These are phyloP conservation scores for Verasper variegatus DNA, from an alignment of 2,113 vertebrate species.

Conservation along the genomic window DNA sequence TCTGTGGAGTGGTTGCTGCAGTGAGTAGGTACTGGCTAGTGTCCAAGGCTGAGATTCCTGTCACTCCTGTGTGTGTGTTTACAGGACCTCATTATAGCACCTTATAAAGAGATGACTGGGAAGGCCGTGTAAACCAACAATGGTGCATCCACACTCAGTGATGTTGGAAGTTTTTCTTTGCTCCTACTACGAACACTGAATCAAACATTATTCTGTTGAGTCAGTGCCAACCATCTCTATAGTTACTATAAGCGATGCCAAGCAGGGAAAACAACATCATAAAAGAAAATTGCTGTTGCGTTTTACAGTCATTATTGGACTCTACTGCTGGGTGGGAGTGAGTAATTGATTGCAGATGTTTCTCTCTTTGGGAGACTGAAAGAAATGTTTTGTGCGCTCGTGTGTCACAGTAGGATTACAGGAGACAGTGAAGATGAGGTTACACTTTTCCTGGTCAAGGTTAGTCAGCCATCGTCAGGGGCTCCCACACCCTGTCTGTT, in stretches of 20 bases:
- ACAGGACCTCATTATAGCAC: slow-evolving; percentile 35
- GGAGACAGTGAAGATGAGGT: slow-evolving; percentile 57
- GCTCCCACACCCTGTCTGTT: slow-evolving; percentile 23
- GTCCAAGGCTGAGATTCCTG: slow-evolving; percentile 55
- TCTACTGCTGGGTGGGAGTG: slow-evolving; percentile 69
- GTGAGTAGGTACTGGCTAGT: slow-evolving; percentile 56
- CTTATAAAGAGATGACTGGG: slow-evolving; percentile 48
- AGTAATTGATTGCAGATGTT: slow-evolving; percentile 76
- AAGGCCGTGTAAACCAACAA: slow-evolving; percentile 4
- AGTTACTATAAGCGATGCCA: slow-evolving; percentile 63
- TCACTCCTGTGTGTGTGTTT: slow-evolving; percentile 35
- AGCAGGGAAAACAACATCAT: slow-evolving; percentile 71
- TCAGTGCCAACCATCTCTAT: slow-evolving; percentile 54
- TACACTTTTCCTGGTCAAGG: slow-evolving; percentile 55
- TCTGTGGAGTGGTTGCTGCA: slow-evolving; percentile 22
- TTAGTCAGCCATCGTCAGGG: slow-evolving; percentile 55
- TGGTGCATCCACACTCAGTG: slow-evolving; percentile 13
- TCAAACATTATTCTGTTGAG: slow-evolving; percentile 4
- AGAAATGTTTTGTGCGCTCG: slow-evolving; percentile 58
- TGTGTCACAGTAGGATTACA: slow-evolving; percentile 55
- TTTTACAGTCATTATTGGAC: slow-evolving; percentile 76
- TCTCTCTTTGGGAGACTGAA: slow-evolving; percentile 61
- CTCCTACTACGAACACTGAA: slow-evolving; percentile 7
- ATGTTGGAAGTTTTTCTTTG: not conserved
- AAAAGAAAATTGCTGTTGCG: slow-evolving; percentile 70